Base-by-base conservation (phyloP, 2,888 invertebrate species). In the Cephus spinipes region DNA sequence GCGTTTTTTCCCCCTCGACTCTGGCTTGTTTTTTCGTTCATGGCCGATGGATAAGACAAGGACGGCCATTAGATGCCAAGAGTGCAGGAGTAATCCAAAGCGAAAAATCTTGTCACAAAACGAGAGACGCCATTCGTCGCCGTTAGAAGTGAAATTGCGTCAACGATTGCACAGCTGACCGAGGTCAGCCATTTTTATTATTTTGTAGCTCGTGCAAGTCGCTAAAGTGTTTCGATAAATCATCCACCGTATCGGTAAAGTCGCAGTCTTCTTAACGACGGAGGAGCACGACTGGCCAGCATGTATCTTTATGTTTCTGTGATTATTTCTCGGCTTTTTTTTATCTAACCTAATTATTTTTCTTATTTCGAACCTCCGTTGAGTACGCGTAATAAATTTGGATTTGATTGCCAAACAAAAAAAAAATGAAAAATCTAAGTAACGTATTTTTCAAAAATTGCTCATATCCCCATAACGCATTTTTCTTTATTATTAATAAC, bases 161-260 rank as follows among this genome's bases (percentile, higher is more conserved):
- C 12, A 33, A 31, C 32, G 12, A 33, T 71, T 71, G 31, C 31
- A 31, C 71, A 71, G 23, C 6, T 34, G 34, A 34, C 55, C 31
- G 15, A 71, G 71, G 31, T 71, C 31, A n/a, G 71, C 31, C 31
- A 33, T 31, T 11, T 32, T 71, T 23, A 71, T 71, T 71, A 71
- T 31, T 32, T 31, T 30, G 0, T 33, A 30, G 71, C 15, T 71
- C 71, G 33, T 23, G 30, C 71, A 11, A 36, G 71, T 31, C 3
- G 31, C 31, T 69, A 36, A 31, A 77, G 77, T 77, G 77, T 77
- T 77, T 75, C 75, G 34, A 77, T 77, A 75, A 77, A 77, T 77
- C 71, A 74, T 33, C 31, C 31, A 15, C 71, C 71, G 71, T 33
- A 33, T 33, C 71, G 31, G 71, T 11, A 31, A 1, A 71, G 71